Evolutionary conservation across 1,140 invertebrate species (phyloP), one percentile per base, ranked within the genome.

Genomic region (Listronotus bonariensis): DNA sequence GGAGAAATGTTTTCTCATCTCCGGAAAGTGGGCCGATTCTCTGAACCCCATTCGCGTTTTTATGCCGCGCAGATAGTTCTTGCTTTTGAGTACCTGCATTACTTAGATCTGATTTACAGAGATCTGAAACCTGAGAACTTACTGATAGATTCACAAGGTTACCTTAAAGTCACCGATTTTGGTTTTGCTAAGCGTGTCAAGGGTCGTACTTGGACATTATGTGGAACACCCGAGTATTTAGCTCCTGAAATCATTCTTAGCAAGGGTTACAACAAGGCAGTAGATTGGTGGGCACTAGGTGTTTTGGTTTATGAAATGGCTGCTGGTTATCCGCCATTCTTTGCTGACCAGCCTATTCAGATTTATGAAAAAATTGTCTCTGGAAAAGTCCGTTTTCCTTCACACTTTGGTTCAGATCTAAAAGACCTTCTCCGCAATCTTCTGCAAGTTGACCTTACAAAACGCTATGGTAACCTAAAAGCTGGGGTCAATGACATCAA

Each of bases 401-500:
- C 91, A 59, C 94, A 96, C 76, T 96, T 94, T 76, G 92, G 91
- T 18, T 92, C 91, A 10, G 97, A 99, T 79, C 80, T 99, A 67
- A 99, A 99, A 80, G 97, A 99, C 82, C 85, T 99, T 67, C 83
- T 99, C 71, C 89, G 96, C 68, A 99, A 99, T 80, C 82, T 99
- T 52, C 86, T 99, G 53, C 97, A 99, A 84, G 96, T 99, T 14
- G 97, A 99, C 81, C 84, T 99, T 66, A 99, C 97, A 56, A 99
- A 99, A 78, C 89, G 97, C 75, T 99, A 95, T 81, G 97, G 97
- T 55, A 99, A 99, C 81, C 82, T 99, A 58, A 99, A 98, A 80
- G 98, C 98, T 72, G 97, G 95, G 59, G 97, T 99, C 11, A 98
- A 98, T 82, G 97, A 99, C 82, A 99, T 99, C 78, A 99, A 99